Percentiles rank a stretch among this genome's conserved stretches.
Conservation (phyloP, 2,113 vertebrate species). For the Diphyllodes magnificus region DNA sequence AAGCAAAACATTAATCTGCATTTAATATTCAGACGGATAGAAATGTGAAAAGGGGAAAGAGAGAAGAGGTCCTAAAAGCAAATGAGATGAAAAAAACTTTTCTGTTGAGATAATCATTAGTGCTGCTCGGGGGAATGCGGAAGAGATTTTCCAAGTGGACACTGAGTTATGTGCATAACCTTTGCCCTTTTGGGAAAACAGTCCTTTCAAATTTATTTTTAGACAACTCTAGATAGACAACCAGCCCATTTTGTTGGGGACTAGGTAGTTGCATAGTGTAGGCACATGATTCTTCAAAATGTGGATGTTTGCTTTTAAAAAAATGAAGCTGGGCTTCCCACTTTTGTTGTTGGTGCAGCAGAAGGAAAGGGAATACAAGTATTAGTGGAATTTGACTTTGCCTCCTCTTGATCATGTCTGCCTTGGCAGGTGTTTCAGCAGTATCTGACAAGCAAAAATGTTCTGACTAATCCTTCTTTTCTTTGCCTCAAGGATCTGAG, state of each 20-base stretch:
- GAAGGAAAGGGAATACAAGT: neutral
- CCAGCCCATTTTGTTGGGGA: neutral
- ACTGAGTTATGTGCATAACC: neutral
- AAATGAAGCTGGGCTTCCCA: neutral
- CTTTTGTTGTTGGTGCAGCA: neutral
- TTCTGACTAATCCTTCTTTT: neutral
- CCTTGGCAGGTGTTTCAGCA: neutral
- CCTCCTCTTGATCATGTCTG: neutral
- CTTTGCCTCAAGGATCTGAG: neutral
- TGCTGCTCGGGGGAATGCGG: neutral
- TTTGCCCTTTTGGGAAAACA: neutral
- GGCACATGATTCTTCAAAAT: neutral
- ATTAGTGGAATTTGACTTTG: neutral
- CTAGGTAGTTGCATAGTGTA: neutral
- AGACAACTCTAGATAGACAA: neutral
- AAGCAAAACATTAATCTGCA: neutral
- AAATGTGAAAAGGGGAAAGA: neutral
- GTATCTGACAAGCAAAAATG: neutral
- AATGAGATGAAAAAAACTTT: neutral
- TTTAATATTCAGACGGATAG: neutral
- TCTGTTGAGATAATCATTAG: neutral
- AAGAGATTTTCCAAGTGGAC: neutral
- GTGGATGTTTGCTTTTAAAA: neutral
- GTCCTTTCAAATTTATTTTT: slow-evolving; percentile 3
- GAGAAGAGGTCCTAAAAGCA: neutral